A percentile compares a stretch with the other conserved stretches of the same genome.
phyloP scores from a whole-genome alignment of 2,888 invertebrate species.

The Trissolcus brochymenae region DNA sequence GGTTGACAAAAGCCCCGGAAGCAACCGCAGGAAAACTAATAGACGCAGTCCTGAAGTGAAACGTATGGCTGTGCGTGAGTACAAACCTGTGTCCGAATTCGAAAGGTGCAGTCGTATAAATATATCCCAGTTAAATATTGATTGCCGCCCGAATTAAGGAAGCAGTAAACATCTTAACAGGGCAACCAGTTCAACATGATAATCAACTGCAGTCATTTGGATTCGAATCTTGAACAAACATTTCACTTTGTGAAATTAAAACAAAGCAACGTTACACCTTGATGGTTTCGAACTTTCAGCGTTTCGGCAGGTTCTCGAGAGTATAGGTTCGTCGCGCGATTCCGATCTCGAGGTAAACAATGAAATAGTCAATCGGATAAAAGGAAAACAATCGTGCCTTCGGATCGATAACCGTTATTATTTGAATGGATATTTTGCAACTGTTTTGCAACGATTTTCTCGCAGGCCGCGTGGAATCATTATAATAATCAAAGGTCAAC shows the following conservation, averaged over 20 bases:
- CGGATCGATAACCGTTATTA: not conserved
- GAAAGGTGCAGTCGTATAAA: conserved; percentile 12
- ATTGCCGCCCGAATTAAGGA: conserved; percentile 5
- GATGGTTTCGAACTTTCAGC: no score
- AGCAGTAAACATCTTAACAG: not conserved
- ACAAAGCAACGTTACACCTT: no score
- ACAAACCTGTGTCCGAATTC: conserved; percentile 22
- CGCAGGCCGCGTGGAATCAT: not conserved
- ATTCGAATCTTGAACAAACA: no score
- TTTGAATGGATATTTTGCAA: conserved; percentile 4
- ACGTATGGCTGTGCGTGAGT: conserved; percentile 14
- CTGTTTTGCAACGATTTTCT: conserved; percentile 5
- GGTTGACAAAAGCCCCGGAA: conserved; percentile 20
- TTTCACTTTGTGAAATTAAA: no score
- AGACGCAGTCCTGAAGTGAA: conserved; percentile 12
- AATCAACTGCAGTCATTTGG: no score
- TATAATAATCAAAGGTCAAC: conserved; percentile 6
- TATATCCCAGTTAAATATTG: conserved; percentile 14
- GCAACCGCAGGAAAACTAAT: conserved; percentile 19
- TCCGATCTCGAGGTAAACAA: not conserved
- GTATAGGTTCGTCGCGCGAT: no score
- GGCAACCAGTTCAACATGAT: no score
- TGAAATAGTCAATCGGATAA: not conserved
- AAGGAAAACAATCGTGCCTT: not conserved
- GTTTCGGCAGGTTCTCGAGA: no score